Evolutionary conservation across 64 coral and sea anemone species (phyloP).

Genomic region (Platygyra sinensis): DNA sequence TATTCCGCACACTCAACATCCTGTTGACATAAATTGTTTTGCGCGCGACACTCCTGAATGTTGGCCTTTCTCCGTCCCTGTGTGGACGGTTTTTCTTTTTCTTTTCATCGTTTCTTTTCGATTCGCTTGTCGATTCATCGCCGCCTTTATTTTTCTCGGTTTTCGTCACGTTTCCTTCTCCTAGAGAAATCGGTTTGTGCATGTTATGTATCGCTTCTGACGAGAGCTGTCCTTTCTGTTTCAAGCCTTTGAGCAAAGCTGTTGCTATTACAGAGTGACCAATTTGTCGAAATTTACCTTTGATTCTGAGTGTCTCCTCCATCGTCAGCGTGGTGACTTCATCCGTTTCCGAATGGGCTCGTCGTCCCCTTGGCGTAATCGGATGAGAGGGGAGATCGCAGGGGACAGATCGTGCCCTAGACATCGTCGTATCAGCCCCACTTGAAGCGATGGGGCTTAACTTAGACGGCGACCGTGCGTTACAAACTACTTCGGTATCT

Average conservation of each 20-base stretch:
- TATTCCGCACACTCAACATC: neutral
- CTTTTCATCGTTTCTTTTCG: neutral
- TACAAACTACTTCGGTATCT: neutral
- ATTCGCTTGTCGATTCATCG: neutral
- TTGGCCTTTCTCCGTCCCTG: neutral
- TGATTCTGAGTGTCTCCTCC: conserved; percentile 71
- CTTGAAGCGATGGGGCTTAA: neutral
- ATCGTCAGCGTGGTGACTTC: conserved; percentile 49
- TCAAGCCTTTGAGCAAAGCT: conserved; percentile 62
- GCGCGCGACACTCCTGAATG: conserved; percentile 32
- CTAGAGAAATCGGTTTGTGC: conserved; percentile 62
- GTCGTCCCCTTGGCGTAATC: neutral
- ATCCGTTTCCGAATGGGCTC: neutral
- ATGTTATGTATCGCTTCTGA: conserved; percentile 75
- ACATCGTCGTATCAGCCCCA: neutral
- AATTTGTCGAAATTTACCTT: conserved; percentile 79
- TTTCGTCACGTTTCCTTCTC: neutral
- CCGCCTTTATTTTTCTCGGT: neutral
- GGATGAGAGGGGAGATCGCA: neutral
- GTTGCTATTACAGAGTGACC: conserved; percentile 73
- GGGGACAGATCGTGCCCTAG: conserved; percentile 2
- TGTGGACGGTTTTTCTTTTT: neutral
- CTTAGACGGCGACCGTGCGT: neutral
- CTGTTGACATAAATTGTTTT: conserved; percentile 72
- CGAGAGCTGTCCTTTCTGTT: conserved; percentile 52